Percentiles rank a stretch among this genome's conserved stretches.
Evolutionary conservation across 2,888 invertebrate species (phyloP).

Genomic region (Apoda limacodes): DNA sequence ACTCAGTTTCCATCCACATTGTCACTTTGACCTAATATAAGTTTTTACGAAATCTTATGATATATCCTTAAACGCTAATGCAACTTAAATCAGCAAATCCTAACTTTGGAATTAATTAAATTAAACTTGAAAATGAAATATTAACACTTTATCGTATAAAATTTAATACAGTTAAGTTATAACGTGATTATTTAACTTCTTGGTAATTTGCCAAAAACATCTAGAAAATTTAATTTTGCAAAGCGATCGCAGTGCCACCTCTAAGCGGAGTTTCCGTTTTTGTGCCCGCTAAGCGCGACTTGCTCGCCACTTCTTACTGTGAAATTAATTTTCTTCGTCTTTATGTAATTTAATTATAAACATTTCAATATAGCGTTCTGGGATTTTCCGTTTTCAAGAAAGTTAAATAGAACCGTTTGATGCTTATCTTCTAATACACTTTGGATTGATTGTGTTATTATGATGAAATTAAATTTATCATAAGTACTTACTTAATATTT

Average conservation of each 20-base stretch:
- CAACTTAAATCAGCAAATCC: no score
- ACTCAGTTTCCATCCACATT: no score
- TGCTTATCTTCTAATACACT: slow-evolving; percentile 68
- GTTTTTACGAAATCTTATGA: no score
- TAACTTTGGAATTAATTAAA: slow-evolving; percentile 68
- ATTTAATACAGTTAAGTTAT: slow-evolving; percentile 69
- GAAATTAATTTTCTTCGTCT: slow-evolving; percentile 71
- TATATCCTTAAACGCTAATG: no score
- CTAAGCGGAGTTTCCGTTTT: slow-evolving; percentile 54
- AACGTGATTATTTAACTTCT: slow-evolving; percentile 68
- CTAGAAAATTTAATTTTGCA: slow-evolving; percentile 64
- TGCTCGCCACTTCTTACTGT: slow-evolving; percentile 63
- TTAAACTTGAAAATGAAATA: slow-evolving; percentile 71
- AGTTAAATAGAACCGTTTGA: slow-evolving; percentile 70
- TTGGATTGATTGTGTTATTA: slow-evolving; percentile 62
- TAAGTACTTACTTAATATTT: no score
- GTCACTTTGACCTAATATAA: no score
- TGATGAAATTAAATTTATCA: slow-evolving; percentile 45
- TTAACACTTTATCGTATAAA: slow-evolving; percentile 70
- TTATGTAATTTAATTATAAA: slow-evolving; percentile 72
- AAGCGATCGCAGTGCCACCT: slow-evolving; percentile 50
- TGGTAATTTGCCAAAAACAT: slow-evolving; percentile 65
- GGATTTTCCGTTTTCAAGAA: slow-evolving; percentile 62
- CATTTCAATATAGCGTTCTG: slow-evolving; percentile 69
- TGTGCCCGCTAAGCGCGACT: slow-evolving; percentile 30